Evolutionary conservation across 1,140 invertebrate species (phyloP).

Genomic region (Caenorhabditis latens): DNA sequence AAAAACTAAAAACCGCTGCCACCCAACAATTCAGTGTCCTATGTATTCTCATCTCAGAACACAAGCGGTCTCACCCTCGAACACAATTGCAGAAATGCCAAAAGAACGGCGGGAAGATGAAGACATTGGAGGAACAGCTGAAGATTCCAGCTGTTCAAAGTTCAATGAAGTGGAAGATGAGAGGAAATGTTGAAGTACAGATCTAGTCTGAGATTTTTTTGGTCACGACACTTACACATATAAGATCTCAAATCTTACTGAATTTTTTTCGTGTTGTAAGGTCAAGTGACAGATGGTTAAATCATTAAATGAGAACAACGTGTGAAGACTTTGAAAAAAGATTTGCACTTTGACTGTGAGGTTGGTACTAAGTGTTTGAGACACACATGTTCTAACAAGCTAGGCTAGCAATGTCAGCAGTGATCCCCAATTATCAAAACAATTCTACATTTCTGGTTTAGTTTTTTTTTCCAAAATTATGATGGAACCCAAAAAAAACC

Average conservation of each 20-base stretch:
- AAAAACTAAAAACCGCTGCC: slow-evolving; percentile 35
- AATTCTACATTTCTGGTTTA: too few species aligned
- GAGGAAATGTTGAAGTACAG: background rate
- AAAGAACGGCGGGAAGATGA: background rate
- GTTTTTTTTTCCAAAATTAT: too few species aligned
- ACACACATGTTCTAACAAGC: too few species aligned
- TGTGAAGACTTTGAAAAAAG: too few species aligned
- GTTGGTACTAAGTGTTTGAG: too few species aligned
- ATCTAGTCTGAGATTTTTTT: background rate
- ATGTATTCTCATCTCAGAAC: too few species aligned
- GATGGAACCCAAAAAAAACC: too few species aligned
- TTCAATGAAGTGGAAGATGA: slow-evolving; percentile 3
- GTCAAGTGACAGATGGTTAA: slow-evolving; percentile 12
- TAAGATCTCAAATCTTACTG: background rate
- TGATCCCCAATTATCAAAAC: too few species aligned
- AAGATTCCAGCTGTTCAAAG: slow-evolving; percentile 47
- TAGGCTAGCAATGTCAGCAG: too few species aligned
- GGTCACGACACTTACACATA: background rate
- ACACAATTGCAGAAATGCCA: slow-evolving; percentile 9
- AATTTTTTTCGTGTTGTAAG: background rate
- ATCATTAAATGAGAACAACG: background rate
- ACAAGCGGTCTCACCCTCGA: slow-evolving; percentile 19
- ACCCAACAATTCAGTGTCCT: too few species aligned
- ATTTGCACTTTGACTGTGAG: too few species aligned
- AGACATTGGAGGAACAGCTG: slow-evolving; percentile 11